Evolutionary conservation across 2,888 invertebrate species (phyloP).

Genomic region (Yponomeuta evonymella): DNA sequence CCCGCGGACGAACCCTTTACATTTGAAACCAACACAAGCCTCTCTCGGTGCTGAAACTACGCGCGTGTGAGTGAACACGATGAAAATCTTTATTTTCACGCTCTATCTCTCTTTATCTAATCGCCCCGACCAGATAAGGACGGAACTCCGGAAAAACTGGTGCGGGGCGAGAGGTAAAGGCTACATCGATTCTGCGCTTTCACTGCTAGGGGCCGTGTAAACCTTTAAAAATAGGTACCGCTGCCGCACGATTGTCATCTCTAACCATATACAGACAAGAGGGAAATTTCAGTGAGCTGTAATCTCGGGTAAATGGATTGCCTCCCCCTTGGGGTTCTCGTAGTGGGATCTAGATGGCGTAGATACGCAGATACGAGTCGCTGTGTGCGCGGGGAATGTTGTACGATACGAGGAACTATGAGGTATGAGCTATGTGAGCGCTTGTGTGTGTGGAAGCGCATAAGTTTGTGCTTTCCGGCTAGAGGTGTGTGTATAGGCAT

Average conservation of each 20-base stretch:
- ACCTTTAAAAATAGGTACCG: constrained; percentile 72
- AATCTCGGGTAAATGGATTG: constrained; percentile 70
- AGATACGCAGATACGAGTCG: constrained; percentile 69
- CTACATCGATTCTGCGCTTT: constrained; percentile 77
- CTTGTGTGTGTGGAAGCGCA: constrained; percentile 33
- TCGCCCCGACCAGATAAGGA: constrained; percentile 73
- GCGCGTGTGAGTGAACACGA: constrained; percentile 73
- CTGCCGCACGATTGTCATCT: constrained; percentile 71
- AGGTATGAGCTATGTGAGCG: constrained; percentile 31
- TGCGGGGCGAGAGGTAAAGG: constrained; percentile 73
- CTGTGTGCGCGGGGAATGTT: constrained; percentile 47
- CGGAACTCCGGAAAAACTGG: constrained; percentile 75
- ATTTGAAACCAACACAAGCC: constrained; percentile 52
- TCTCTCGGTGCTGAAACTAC: constrained; percentile 52
- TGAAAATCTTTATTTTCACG: constrained; percentile 77
- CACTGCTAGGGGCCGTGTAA: constrained; percentile 77
- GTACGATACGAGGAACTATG: background rate
- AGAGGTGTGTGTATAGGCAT: constrained; percentile 50
- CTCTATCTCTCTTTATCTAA: constrained; percentile 77
- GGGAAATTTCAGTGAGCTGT: constrained; percentile 55
- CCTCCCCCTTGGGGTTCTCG: constrained; percentile 74
- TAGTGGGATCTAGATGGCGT: constrained; percentile 76
- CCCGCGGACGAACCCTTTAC: constrained; percentile 43
- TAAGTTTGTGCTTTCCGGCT: constrained; percentile 61
- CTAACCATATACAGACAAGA: constrained; percentile 60